Base-by-base conservation (phyloP, 2,113 vertebrate species). In the Paedocypris sp. region DNA sequence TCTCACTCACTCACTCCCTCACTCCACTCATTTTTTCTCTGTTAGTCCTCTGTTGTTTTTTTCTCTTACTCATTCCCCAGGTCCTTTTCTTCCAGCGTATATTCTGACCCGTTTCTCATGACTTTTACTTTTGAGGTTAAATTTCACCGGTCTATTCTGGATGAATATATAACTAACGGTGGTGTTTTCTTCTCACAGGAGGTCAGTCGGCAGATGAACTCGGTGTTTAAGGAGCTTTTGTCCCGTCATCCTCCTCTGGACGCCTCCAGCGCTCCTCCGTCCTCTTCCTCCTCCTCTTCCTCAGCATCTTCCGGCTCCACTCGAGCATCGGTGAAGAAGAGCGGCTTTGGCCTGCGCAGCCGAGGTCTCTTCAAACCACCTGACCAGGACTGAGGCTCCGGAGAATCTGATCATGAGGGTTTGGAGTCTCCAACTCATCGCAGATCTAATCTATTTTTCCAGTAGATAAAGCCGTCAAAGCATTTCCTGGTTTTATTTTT, bases 361-460 rank as follows among this genome's bases (percentile, higher is more conserved):
- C 68, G 79, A 31, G 70, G 69, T 25, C 79, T 85, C 48, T 87
- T 87, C 70, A 79, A 78, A 71, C 73, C 77, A 7, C 73, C 80
- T 53, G 82, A 85, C 69, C 82, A 69, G 61, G 58, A 68, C 47
- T 67, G 57, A 70, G 16, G 15, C 23, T 51, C 60, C 43, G 29
- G 22, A 57, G 41, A 33, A 46, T 13, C 11, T 20, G 19, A 45
- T 23, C 29, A 60, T 47, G 69, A 42, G 49, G n/a, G 22, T 9
- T 45, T 46, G 41, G 57, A 48, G 43, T 5, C 9, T n/a, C 45
- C 22, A 56, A 51, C 38, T 45, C 47, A 50, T 23, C 43, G 42
- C 51, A 66, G 51, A 66, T 41, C 65, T 50, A 61, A 70, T 70
- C 15, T 70, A 70, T 70, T 70, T 70, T 70, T 70, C 52, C 63